Percentiles rank a stretch among this genome's conserved stretches.
Conservation (phyloP, 2,113 vertebrate genomes). For the Takifugu bimaculatus region DNA sequence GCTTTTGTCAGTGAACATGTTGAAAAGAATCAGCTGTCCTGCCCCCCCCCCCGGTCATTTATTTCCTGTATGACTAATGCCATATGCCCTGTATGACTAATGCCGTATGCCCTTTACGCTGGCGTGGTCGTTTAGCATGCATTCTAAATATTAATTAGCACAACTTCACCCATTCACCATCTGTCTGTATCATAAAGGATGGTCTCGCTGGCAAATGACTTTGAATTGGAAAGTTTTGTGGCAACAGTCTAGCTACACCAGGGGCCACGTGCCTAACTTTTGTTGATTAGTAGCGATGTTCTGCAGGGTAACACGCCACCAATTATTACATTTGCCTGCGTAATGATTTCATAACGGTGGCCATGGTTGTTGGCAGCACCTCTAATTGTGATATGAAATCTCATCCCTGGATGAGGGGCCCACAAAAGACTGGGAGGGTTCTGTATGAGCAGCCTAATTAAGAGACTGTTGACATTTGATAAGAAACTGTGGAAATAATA, state of each 20-base stretch:
- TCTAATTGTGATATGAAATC: conserved; percentile 61
- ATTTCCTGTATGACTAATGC: conserved; percentile 57
- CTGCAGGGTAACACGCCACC: conserved; percentile 48
- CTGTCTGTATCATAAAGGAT: conserved; percentile 42
- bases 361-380: conserved; percentile 60
- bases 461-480: conserved; percentile 58
- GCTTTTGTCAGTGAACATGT: too few species aligned
- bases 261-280: not conserved
- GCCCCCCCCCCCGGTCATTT: conserved; percentile 46
- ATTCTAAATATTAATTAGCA: conserved; percentile 56
- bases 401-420: conserved; percentile 40
- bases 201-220: conserved; percentile 38
- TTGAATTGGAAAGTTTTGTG: conserved; percentile 39
- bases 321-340: conserved; percentile 61
- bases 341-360: conserved; percentile 65
- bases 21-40: conserved; percentile 33
- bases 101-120: conserved; percentile 67
- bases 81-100: conserved; percentile 63
- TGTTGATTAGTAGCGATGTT: conserved; percentile 57
- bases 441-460: conserved; percentile 56
- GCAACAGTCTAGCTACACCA: not conserved
- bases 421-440: conserved; percentile 44
- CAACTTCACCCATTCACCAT: conserved; percentile 51
- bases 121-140: conserved; percentile 50
- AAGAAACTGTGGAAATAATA: conserved; percentile 42